Evolutionary conservation across 2,113 vertebrate genomes (phyloP).

Genomic region (Hippocampus barbouri): DNA sequence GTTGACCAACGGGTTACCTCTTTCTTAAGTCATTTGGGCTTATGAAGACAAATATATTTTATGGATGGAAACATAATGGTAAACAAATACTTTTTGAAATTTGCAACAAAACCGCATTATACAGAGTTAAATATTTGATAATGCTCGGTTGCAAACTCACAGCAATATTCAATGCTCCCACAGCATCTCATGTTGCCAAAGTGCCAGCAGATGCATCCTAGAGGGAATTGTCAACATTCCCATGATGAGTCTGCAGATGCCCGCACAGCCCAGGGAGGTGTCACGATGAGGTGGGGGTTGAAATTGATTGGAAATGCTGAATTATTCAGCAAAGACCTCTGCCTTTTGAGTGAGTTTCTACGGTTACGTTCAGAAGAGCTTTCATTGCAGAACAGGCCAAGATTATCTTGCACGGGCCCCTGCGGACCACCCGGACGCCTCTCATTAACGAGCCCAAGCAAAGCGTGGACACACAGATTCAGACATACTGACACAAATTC

Average conservation of each 20-base stretch:
- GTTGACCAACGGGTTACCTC: too few relatives aligned
- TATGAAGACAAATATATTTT: neutral
- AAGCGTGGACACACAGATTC: conserved; percentile 40
- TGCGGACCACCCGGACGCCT: conserved; percentile 55
- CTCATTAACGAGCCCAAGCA: conserved; percentile 67
- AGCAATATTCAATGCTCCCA: conserved; percentile 53
- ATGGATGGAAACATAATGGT: neutral
- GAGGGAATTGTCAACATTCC: conserved; percentile 75
- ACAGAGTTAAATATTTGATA: conserved; percentile 55
- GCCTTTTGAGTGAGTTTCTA: conserved; percentile 76
- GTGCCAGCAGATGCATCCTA: conserved; percentile 57
- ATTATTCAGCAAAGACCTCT: conserved; percentile 74
- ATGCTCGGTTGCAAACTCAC: conserved; percentile 57
- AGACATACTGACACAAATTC: conserved; percentile 45
- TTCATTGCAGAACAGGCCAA: conserved; percentile 79
- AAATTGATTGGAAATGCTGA: conserved; percentile 80
- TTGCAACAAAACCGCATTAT: conserved; percentile 48
- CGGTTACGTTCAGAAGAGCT: conserved; percentile 79
- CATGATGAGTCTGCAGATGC: conserved; percentile 65
- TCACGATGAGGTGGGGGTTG: conserved; percentile 56
- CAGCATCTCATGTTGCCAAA: conserved; percentile 65
- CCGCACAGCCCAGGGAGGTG: conserved; percentile 58
- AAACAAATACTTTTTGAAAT: conserved; percentile 11
- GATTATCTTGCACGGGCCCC: conserved; percentile 71
- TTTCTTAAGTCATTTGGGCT: neutral